Conservation (phyloP, 1,140 invertebrate genomes). For the Megalonaias nervosa region DNA sequence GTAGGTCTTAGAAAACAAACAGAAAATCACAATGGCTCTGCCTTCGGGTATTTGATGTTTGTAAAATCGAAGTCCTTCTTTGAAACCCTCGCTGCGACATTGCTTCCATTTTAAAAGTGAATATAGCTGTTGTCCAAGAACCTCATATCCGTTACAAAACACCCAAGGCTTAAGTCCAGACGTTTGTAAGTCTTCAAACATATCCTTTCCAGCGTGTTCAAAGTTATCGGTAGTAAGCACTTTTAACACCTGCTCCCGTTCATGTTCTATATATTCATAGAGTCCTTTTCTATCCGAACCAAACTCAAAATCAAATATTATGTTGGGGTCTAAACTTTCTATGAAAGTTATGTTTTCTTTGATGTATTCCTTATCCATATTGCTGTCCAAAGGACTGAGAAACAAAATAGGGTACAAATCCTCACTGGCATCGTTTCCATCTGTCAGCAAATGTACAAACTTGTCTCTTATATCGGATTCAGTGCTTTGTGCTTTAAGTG, state of each 20-base stretch:
- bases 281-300: conserved; percentile 31
- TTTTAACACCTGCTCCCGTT: conserved; percentile 38
- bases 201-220: conserved; percentile 30
- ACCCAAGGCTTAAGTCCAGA: conserved; percentile 43
- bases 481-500: background rate
- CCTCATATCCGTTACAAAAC: conserved; percentile 54
- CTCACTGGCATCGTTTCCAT: conserved; percentile 29
- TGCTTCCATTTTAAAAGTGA: conserved; percentile 49
- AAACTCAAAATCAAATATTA: conserved; percentile 52
- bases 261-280: conserved; percentile 39
- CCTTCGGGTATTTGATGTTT: conserved; percentile 44
- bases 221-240: conserved; percentile 47
- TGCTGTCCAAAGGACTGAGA: conserved; percentile 32
- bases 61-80: conserved; percentile 46
- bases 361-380: conserved; percentile 22
- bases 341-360: conserved; percentile 39
- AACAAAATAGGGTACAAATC: conserved; percentile 37
- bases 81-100: conserved; percentile 47
- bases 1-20: conserved; percentile 50
- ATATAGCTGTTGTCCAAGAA: conserved; percentile 18
- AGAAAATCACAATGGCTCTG: conserved; percentile 49
- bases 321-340: conserved; percentile 34
- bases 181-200: conserved; percentile 32
- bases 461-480: conserved; percentile 28
- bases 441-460: conserved; percentile 40